phyloP scores from a whole-genome alignment of 2,888 invertebrate species.

The Nudaria mundana region DNA sequence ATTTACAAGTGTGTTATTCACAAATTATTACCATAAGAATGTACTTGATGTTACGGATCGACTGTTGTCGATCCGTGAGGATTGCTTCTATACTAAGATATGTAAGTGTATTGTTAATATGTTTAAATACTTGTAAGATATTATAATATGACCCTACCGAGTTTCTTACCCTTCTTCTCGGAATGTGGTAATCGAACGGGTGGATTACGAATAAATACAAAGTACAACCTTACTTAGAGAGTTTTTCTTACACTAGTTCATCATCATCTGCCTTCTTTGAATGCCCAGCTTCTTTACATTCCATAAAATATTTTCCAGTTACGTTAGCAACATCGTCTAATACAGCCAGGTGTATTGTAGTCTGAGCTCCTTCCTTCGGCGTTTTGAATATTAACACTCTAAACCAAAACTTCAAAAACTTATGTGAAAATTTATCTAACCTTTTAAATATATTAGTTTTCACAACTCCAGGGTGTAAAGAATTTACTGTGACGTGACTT shows the following conservation, averaged over 20 bases:
- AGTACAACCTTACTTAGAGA: no score
- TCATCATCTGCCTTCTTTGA: constrained; percentile 81
- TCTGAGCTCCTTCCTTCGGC: constrained; percentile 89
- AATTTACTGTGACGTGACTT: constrained; percentile 86
- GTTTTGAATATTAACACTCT: constrained; percentile 83
- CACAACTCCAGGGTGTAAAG: constrained; percentile 91
- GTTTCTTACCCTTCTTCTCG: no score
- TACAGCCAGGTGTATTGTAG: constrained; percentile 86
- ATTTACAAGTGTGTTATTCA: no score
- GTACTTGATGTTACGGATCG: no score
- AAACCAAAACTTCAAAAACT: constrained; percentile 75
- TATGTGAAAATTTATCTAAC: constrained; percentile 61
- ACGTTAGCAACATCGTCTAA: constrained; percentile 85
- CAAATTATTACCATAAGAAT: no score
- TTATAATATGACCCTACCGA: no score
- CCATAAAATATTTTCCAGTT: constrained; percentile 89
- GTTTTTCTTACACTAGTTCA: constrained; percentile 84
- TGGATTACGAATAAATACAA: no score
- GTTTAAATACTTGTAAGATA: no score
- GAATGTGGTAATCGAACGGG: no score
- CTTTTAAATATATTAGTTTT: constrained; percentile 88
- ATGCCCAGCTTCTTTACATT: constrained; percentile 83
- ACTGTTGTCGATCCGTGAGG: no score
- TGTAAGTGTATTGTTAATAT: no score
- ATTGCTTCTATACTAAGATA: no score